A percentile compares a stretch with the other conserved stretches of the same genome.
Evolutionary conservation across 30 jellyfish, hydroid and myxozoan genomes (phyloP).

Genomic region (Pelagia noctiluca): DNA sequence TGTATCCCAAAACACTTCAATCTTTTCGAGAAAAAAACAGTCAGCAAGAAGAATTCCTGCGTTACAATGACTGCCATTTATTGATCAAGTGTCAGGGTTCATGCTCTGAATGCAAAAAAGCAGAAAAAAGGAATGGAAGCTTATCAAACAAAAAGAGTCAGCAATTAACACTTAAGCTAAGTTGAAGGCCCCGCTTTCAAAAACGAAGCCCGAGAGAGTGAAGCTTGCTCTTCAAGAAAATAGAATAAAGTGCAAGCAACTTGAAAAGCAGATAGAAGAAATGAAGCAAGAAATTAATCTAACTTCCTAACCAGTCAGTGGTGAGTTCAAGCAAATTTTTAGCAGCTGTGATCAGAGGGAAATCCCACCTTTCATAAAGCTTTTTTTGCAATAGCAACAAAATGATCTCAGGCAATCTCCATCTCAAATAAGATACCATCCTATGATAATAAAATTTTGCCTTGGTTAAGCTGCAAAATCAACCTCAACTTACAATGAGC

Average conservation of each 20-base stretch:
- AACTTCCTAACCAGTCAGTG: slow-evolving; percentile 1
- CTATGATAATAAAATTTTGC: slow-evolving; percentile 35
- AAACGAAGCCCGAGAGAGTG: slow-evolving; percentile 22
- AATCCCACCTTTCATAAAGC: slow-evolving; percentile 2
- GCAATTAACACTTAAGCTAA: slow-evolving; percentile 32
- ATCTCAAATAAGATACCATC: slow-evolving; percentile 29
- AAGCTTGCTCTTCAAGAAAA: slow-evolving; percentile 41
- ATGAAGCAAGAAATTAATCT: slow-evolving; percentile 1
- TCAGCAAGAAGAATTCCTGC: slow-evolving; percentile 38
- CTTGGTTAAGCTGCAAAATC: slow-evolving; percentile 42
- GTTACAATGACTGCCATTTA: slow-evolving; percentile 27
- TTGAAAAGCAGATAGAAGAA: slow-evolving; percentile 11
- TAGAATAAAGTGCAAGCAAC: slow-evolving; percentile 44
- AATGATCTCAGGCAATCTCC: slow-evolving; percentile 2
- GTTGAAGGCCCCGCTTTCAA: slow-evolving; percentile 56
- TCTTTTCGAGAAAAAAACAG: slow-evolving; percentile 20
- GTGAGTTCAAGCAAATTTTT: not conserved
- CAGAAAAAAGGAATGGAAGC: slow-evolving; percentile 18
- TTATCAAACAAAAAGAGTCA: slow-evolving; percentile 9
- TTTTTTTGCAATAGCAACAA: not conserved
- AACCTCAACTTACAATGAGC: slow-evolving; percentile 36
- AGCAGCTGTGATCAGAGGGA: slow-evolving; percentile 9
- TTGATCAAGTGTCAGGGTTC: slow-evolving; percentile 4
- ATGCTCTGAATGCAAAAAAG: slow-evolving; percentile 36
- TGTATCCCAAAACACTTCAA: slow-evolving; percentile 10